Evolutionary conservation across 2,888 invertebrate species (phyloP), one percentile per base, ranked within the genome.

Genomic region (Dryobotodes eremita): DNA sequence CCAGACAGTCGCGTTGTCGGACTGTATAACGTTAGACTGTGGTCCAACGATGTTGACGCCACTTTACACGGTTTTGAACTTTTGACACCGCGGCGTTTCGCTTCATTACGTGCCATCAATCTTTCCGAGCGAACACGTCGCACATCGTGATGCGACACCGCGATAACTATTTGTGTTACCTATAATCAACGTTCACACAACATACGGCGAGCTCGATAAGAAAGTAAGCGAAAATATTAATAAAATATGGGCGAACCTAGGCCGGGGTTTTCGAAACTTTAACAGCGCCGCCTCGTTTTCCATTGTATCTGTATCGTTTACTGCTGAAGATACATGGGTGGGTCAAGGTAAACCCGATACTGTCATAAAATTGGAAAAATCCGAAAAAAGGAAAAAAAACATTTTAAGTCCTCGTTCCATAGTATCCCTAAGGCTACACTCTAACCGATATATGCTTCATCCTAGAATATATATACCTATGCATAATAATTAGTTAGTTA

Each of bases 101-200:
- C 87, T 89, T 91, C 92, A 92, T 92, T 92, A 91, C 84, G 88
- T 89, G 84, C 88, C 92, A 92, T 93, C 92, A 92, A 93, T 93
- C 93, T 91, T 90, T 83, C 81, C 79, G 71, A 72, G 79, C 76
- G 82, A 85, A 83, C 86, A 84, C 83, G 85, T 77, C 85, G 46
- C 82, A 68, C 76, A 65, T 71, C 80, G 75, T 80, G 90, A 90
- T 86, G 75, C 74, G 80, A 84, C 83, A 80, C 62, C 77, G 73
- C 72, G 87, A 89, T 88, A 85, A 77, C 85, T 88, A 85, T 87
- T 86, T 86, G 80, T 88, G 84, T 85, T 79, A 68, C 81, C 78
- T 77, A 76, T 80, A 87, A 85, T 87, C 90, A 86, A 86, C 80
- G 75, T 84, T 83, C 70, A 80, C 75, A 84, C 72, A 77, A 86